Evolutionary conservation across 2,113 vertebrate genomes (phyloP).

Genomic region (Neopipo cinnamomea): DNA sequence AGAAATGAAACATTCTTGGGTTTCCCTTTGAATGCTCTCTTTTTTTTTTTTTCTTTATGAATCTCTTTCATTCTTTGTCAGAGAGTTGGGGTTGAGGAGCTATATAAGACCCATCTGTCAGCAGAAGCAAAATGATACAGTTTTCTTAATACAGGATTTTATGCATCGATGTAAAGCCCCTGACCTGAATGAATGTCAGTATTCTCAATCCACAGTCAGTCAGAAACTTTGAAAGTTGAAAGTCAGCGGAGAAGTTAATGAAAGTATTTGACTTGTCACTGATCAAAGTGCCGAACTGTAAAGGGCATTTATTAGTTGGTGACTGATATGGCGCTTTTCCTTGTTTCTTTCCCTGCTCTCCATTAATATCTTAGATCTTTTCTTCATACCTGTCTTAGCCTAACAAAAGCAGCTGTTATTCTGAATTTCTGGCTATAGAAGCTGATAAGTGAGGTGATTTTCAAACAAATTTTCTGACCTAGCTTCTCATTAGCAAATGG

Average conservation of each 20-base stretch:
- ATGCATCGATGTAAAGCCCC: background rate
- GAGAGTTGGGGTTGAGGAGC: background rate
- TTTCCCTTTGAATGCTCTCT: conserved; percentile 46
- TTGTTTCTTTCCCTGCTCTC: background rate
- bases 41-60: background rate
- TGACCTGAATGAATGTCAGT: background rate
- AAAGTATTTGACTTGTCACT: conserved; percentile 39
- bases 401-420: conserved; percentile 43
- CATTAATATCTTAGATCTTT: conserved; percentile 19
- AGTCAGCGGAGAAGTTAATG: conserved; percentile 51
- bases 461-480: background rate
- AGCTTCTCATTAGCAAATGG: background rate
- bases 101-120: conserved; percentile 43
- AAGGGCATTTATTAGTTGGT: conserved; percentile 47
- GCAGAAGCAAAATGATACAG: conserved; percentile 51
- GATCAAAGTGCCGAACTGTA: conserved; percentile 50
- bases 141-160: conserved; percentile 46
- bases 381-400: background rate
- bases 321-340: background rate
- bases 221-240: conserved; percentile 29
- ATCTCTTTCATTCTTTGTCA: conserved; percentile 56
- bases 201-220: conserved; percentile 20
- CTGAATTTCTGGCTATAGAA: background rate
- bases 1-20: conserved; percentile 54
- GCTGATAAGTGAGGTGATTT: conserved; percentile 17